Evolutionary conservation across 2,888 invertebrate species (phyloP).

Genomic region (Myathropa florea): DNA sequence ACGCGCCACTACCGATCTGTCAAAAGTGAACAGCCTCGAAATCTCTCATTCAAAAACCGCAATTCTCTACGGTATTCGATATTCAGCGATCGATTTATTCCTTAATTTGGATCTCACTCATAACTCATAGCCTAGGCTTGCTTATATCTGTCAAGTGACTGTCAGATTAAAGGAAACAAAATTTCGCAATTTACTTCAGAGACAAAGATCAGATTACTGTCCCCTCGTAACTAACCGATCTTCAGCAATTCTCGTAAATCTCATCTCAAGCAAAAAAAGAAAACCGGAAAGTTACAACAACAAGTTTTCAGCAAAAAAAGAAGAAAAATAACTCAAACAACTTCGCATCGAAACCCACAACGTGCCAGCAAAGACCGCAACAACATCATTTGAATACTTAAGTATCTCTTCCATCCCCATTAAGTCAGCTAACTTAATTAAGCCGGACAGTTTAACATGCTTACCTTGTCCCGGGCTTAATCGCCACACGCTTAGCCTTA

Average conservation of each 20-base stretch:
- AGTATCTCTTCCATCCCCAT: constrained; percentile 41
- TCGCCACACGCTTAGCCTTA: constrained; percentile 70
- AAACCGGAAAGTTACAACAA: not conserved
- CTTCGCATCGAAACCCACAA: constrained; percentile 3
- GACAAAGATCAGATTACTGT: not conserved
- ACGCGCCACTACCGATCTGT: not conserved
- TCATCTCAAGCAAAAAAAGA: not conserved
- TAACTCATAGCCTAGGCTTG: not conserved
- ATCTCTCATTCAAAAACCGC: not conserved
- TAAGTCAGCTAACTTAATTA: constrained; percentile 66
- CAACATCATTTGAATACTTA: constrained; percentile 59
- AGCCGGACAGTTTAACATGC: constrained; percentile 68
- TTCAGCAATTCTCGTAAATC: not conserved
- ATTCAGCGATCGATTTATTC: not conserved
- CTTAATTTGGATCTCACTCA: not conserved
- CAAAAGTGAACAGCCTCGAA: not conserved
- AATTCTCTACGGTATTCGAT: not conserved
- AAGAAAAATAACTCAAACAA: not conserved
- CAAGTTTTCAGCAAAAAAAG: not conserved
- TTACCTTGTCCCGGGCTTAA: constrained; percentile 68
- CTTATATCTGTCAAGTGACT: not conserved
- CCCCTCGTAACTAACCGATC: not conserved
- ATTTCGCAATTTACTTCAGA: not conserved
- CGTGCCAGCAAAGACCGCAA: constrained; percentile 2
- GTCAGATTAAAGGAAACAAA: not conserved